A percentile compares a stretch with the other conserved stretches of the same genome.
These are phyloP conservation scores for Athene noctua DNA, from an alignment of 2,113 vertebrate genomes.

Conservation along the genomic window DNA sequence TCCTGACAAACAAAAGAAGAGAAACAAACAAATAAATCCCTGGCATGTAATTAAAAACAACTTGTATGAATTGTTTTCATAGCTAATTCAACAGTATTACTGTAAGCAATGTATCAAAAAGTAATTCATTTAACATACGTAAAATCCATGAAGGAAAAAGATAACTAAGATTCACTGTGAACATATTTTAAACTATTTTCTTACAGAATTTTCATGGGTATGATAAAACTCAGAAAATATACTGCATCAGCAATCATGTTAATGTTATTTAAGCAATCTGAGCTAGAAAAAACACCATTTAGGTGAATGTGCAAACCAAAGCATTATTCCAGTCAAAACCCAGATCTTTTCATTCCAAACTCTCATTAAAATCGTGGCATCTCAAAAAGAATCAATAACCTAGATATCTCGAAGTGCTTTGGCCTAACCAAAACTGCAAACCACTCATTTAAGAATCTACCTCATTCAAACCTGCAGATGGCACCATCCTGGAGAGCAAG, in stretches of 20 bases:
- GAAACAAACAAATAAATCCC: not conserved
- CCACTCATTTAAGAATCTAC: not conserved
- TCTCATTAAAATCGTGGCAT: not conserved
- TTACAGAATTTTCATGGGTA: not conserved
- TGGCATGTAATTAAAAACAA: not conserved
- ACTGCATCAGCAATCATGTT: not conserved
- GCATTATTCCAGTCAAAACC: not conserved
- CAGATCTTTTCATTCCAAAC: not conserved
- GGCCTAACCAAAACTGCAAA: not conserved
- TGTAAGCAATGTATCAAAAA: not conserved
- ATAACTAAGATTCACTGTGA: conserved; percentile 1
- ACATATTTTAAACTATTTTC: not conserved
- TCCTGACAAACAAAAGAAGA: conserved; percentile 78
- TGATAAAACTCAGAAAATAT: not conserved
- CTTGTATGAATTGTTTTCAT: not conserved
- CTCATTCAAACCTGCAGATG: not conserved
- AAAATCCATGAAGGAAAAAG: not conserved
- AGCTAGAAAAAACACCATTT: not conserved
- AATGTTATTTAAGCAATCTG: not conserved
- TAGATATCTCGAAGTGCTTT: not conserved
- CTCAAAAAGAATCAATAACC: not conserved
- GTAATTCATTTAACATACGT: not conserved
- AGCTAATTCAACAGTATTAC: not conserved
- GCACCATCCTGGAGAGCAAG: not conserved
- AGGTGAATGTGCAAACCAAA: not conserved